Conservation (phyloP, 1,140 invertebrate genomes). For the Tetragnatha versicolor region DNA sequence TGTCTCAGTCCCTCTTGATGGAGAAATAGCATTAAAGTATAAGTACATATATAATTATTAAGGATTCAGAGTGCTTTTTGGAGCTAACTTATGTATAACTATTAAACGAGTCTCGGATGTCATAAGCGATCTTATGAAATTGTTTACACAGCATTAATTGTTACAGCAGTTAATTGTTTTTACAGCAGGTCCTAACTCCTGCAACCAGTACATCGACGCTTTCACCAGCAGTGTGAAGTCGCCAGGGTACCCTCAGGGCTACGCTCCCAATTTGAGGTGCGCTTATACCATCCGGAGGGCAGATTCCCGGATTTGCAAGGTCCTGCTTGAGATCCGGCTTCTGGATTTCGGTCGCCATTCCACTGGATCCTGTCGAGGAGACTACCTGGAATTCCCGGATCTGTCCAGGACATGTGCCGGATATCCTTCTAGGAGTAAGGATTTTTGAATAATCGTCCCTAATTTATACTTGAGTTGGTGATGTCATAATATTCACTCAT, state of each 20-base stretch:
- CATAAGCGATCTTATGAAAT: too few species aligned
- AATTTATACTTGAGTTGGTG: too few species aligned
- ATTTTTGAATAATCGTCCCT: too few species aligned
- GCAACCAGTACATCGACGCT: conserved; percentile 56
- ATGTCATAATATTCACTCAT: too few species aligned
- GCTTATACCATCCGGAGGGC: conserved; percentile 56
- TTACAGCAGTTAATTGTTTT: not conserved
- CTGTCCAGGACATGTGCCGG: conserved; percentile 47
- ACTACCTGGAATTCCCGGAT: conserved; percentile 58
- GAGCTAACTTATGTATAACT: too few species aligned
- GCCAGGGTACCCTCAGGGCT: conserved; percentile 58
- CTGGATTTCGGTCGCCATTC: conserved; percentile 57
- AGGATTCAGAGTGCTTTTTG: too few species aligned
- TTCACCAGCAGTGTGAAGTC: conserved; percentile 55
- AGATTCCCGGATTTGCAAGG: conserved; percentile 55
- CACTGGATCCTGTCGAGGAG: conserved; percentile 35
- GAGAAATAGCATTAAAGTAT: too few species aligned
- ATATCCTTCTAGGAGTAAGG: conserved; percentile 45
- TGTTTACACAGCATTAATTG: not conserved
- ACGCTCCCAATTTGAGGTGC: conserved; percentile 56
- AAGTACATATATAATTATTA: too few species aligned
- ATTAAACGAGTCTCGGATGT: too few species aligned
- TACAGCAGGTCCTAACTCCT: conserved; percentile 6
- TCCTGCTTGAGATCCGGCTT: conserved; percentile 57
- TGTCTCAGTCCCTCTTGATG: too few species aligned